These are phyloP conservation scores for Lepidonotus clava DNA, from an alignment of 2,888 invertebrate genomes.

Conservation along the genomic window DNA sequence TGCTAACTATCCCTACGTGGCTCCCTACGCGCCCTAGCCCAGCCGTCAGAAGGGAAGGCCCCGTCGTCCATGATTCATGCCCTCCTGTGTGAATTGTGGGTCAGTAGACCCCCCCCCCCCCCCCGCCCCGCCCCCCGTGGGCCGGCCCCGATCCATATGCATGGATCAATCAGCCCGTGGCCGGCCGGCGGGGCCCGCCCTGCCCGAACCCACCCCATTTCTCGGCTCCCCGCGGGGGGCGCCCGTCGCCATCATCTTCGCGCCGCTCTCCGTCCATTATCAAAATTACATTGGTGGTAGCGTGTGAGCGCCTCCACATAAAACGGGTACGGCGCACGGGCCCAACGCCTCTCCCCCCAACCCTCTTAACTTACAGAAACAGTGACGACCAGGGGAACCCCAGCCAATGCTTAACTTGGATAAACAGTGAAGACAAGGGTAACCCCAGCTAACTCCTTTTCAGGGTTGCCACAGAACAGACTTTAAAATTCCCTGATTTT, in stretches of 20 bases:
- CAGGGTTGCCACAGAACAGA: no score
- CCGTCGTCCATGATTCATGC: conserved; percentile 19
- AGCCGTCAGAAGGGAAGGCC: background rate
- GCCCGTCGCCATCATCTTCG: background rate
- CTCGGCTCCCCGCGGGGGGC: background rate
- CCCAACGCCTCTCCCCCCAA: background rate
- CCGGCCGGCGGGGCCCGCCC: background rate
- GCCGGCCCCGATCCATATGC: background rate
- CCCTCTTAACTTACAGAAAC: background rate
- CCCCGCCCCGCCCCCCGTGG: background rate
- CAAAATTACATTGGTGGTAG: conserved; percentile 36
- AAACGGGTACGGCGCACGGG: background rate
- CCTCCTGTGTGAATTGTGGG: conserved; percentile 5
- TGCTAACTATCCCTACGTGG: background rate
- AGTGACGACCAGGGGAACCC: background rate
- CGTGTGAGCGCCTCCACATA: conserved; percentile 1
- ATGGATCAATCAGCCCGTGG: background rate
- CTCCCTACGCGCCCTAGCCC: background rate
- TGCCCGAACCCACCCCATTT: background rate
- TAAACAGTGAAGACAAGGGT: background rate
- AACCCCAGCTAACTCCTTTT: no score
- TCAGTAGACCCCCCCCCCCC: background rate
- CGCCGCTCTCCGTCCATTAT: conserved; percentile 19
- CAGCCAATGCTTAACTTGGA: background rate
- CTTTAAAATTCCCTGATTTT: no score